Evolutionary conservation across 2,113 vertebrate species (phyloP).

Genomic region (Boleophthalmus pectinirostris): DNA sequence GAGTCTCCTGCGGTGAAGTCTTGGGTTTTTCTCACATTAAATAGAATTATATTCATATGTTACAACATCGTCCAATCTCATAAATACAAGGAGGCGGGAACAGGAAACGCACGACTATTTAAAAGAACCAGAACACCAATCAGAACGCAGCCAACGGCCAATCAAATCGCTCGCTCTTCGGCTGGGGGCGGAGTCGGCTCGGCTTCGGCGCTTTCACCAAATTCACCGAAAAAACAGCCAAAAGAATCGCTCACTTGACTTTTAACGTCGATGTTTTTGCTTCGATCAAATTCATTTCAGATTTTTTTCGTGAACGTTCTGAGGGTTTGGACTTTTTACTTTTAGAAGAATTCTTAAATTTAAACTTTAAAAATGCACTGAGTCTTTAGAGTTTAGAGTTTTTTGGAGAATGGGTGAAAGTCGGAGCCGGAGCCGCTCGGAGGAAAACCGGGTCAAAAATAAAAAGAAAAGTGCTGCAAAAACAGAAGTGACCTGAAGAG

Average conservation of each 20-base stretch:
- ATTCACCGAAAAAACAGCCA: neutral
- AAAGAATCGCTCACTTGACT: neutral
- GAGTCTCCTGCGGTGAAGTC: neutral
- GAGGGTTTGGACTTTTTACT: no score
- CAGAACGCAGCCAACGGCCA: constrained; percentile 11
- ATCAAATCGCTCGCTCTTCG: neutral
- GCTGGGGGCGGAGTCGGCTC: neutral
- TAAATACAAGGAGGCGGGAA: constrained; percentile 31
- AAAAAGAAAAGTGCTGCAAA: neutral
- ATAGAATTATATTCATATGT: constrained; percentile 49
- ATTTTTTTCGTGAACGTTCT: no score
- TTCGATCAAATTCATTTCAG: no score
- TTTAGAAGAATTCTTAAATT: no score
- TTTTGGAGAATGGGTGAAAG: no score
- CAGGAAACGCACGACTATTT: constrained; percentile 49
- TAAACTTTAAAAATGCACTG: no score
- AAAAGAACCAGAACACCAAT: constrained; percentile 34
- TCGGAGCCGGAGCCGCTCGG: no score
- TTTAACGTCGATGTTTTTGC: no score
- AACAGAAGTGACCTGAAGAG: neutral
- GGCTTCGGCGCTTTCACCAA: neutral
- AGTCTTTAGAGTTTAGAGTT: no score
- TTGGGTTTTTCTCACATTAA: constrained; percentile 37
- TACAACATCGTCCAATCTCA: constrained; percentile 57
- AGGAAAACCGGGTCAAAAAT: no score